Percentiles rank a stretch among this genome's conserved stretches.
These are phyloP conservation scores for Cydia amplana DNA, from an alignment of 1,140 invertebrate genomes.

Conservation along the genomic window DNA sequence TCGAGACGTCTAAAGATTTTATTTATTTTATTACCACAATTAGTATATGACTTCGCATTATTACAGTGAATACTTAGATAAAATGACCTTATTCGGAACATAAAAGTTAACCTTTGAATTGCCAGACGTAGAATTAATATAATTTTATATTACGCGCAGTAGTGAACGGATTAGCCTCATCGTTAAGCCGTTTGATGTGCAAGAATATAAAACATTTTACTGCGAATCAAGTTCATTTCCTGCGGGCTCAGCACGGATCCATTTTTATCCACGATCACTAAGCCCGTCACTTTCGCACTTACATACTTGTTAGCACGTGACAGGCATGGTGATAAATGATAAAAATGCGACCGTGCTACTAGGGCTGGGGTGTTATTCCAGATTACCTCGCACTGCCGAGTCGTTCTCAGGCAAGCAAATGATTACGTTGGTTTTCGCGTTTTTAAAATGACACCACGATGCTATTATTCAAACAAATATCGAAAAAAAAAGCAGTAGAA, in stretches of 20 bases:
- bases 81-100: slow-evolving; percentile 24
- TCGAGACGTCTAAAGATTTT: slow-evolving; percentile 9
- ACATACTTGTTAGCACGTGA: too few relatives aligned
- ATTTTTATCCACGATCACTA: too few relatives aligned
- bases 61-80: not conserved
- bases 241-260: too few relatives aligned
- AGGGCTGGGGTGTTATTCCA: not conserved
- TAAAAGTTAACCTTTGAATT: slow-evolving; percentile 13
- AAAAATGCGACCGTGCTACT: too few relatives aligned
- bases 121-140: not conserved
- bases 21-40: slow-evolving; percentile 26
- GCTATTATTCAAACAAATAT: too few relatives aligned
- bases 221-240: slow-evolving; percentile 21
- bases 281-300: too few relatives aligned
- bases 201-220: slow-evolving; percentile 30
- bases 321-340: too few relatives aligned
- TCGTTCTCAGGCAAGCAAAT: not conserved
- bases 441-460: too few relatives aligned
- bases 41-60: not conserved
- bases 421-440: too few relatives aligned
- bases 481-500: too few relatives aligned
- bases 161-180: slow-evolving; percentile 8
- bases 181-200: slow-evolving; percentile 9
- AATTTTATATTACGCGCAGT: slow-evolving; percentile 7
- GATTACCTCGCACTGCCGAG: not conserved